Percentiles rank a stretch among this genome's conserved stretches.
Conservation (phyloP, 1,140 invertebrate genomes). For the Aphaenogaster rudis region DNA sequence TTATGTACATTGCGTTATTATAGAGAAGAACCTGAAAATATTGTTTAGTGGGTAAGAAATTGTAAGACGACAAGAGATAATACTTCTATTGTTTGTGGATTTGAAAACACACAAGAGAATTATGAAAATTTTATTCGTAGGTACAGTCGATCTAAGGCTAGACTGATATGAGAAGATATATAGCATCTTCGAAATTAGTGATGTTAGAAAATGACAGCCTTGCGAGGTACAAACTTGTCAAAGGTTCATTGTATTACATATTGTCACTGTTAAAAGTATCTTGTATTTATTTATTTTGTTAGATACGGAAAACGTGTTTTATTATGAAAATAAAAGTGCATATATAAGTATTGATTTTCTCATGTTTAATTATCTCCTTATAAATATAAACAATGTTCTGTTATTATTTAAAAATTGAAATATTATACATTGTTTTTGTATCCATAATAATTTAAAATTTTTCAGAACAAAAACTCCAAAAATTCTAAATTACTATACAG, state of each 20-base stretch:
- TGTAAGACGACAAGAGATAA: too few species aligned
- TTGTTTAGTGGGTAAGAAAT: too few species aligned
- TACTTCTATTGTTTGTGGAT: not conserved
- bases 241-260: not conserved
- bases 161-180: not conserved
- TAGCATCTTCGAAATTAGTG: not conserved
- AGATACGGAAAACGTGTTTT: not conserved
- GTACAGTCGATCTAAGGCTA: not conserved
- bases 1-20: not conserved
- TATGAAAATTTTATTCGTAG: constrained; percentile 14
- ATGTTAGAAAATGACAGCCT: not conserved
- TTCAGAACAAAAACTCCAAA: not conserved
- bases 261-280: too few species aligned
- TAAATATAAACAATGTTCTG: not conserved
- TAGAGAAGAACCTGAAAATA: not conserved
- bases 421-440: constrained; percentile 2
- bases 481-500: not conserved
- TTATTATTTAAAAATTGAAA: not conserved
- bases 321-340: not conserved
- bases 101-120: not conserved
- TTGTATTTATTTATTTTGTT: not conserved
- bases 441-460: not conserved
- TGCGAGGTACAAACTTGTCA: not conserved
- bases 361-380: not conserved
- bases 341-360: not conserved